A percentile compares a stretch with the other conserved stretches of the same genome.
Conservation (phyloP, 2,888 invertebrate genomes). For the Ormyrus pomaceus region DNA sequence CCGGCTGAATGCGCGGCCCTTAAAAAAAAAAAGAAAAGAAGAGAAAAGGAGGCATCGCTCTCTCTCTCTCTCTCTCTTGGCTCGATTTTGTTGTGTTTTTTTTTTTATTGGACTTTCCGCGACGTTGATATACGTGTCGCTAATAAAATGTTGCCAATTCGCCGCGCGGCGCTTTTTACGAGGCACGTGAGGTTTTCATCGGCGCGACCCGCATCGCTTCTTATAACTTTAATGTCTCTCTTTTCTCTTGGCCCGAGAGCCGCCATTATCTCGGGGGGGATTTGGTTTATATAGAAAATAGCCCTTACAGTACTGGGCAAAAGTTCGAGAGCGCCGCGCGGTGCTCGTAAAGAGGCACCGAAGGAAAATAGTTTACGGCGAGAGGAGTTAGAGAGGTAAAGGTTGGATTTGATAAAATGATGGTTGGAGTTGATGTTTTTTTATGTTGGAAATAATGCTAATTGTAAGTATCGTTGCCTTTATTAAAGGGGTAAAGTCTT, state of each 20-base stretch:
- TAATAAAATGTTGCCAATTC: slow-evolving; percentile 75
- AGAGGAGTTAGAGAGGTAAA: too few relatives aligned
- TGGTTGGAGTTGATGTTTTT: too few relatives aligned
- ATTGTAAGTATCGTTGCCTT: too few relatives aligned
- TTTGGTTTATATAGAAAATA: slow-evolving; percentile 14
- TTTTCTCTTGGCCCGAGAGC: not conserved
- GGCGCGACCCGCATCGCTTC: slow-evolving; percentile 37
- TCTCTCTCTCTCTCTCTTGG: slow-evolving; percentile 26
- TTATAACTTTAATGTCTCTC: slow-evolving; percentile 21
- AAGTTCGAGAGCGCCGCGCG: not conserved
- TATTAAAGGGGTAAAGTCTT: too few relatives aligned
- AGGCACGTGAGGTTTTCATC: slow-evolving; percentile 66
- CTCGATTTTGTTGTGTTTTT: not conserved
- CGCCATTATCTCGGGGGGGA: not conserved
- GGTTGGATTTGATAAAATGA: too few relatives aligned
- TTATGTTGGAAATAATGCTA: too few relatives aligned
- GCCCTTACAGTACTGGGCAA: slow-evolving; percentile 25
- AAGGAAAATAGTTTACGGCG: too few relatives aligned
- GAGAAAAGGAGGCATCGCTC: slow-evolving; percentile 61
- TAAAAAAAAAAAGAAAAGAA: slow-evolving; percentile 60
- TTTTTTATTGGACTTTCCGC: slow-evolving; percentile 27
- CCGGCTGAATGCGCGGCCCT: slow-evolving; percentile 63
- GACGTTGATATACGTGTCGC: slow-evolving; percentile 63
- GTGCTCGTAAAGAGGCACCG: too few relatives aligned
- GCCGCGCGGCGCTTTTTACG: slow-evolving; percentile 69